These are phyloP conservation scores for Pseudochromis fuscus DNA, from an alignment of 2,797 vertebrate species.

Conservation along the genomic window DNA sequence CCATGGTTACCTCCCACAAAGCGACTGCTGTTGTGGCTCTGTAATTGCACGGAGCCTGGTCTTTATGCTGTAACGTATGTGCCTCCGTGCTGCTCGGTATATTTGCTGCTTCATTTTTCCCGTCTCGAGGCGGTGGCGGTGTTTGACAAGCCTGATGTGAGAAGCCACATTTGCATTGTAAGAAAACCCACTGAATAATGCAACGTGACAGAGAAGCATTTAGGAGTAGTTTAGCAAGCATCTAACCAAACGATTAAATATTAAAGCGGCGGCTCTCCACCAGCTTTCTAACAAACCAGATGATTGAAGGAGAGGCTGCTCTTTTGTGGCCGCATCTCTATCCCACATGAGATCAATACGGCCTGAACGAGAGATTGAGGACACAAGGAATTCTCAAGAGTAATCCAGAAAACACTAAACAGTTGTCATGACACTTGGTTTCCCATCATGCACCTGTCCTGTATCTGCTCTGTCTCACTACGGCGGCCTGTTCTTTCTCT, in stretches of 20 bases:
- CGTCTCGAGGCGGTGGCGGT: constrained; percentile 3
- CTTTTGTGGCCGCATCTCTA: constrained; percentile 44
- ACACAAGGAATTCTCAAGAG: constrained; percentile 30
- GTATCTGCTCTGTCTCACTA: constrained; percentile 23
- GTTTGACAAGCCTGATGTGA: constrained; percentile 49
- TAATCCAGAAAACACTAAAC: constrained; percentile 29
- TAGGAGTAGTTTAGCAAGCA: constrained; percentile 71
- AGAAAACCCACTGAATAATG: constrained; percentile 64
- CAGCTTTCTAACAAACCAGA: constrained; percentile 41
- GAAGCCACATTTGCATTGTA: constrained; percentile 45
- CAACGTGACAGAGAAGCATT: constrained; percentile 58
- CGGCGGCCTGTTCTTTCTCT: constrained; percentile 4
- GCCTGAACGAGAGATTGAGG: constrained; percentile 30
- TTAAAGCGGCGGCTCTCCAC: constrained; percentile 51
- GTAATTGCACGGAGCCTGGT: constrained; percentile 31
- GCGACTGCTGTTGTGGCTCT: constrained; percentile 39
- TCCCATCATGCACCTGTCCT: constrained; percentile 30
- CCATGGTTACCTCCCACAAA: constrained; percentile 66
- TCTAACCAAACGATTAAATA: constrained; percentile 64
- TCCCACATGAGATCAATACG: constrained; percentile 56
- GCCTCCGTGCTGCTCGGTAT: constrained; percentile 3
- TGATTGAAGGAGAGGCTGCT: constrained; percentile 40
- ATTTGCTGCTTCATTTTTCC: constrained; percentile 5
- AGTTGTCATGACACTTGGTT: constrained; percentile 22
- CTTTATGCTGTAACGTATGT: constrained; percentile 29